Evolutionary conservation across 2,888 invertebrate genomes (phyloP).

Genomic region (Callyntrura sp.): DNA sequence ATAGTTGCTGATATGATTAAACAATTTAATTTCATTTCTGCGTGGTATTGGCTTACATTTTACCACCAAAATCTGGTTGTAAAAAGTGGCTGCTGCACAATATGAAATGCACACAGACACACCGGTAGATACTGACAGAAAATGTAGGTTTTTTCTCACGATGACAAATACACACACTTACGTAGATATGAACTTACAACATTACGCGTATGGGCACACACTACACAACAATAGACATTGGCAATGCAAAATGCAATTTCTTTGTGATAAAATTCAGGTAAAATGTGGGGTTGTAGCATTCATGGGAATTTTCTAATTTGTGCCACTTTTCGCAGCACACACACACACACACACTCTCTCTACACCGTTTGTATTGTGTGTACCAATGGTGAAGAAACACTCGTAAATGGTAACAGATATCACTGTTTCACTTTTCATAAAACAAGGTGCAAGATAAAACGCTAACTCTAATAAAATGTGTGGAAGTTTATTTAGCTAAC

Average conservation of each 20-base stretch:
- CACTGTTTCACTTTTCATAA: constrained; percentile 71
- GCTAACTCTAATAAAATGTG: constrained; percentile 3
- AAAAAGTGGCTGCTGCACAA: background rate
- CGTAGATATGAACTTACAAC: background rate
- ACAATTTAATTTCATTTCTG: constrained; percentile 22
- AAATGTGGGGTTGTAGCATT: constrained; percentile 38
- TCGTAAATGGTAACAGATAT: constrained; percentile 20
- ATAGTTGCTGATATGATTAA: background rate
- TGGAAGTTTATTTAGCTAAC: constrained; percentile 14
- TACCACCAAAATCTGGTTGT: background rate
- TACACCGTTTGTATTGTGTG: too few species aligned
- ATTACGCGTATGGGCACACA: constrained; percentile 9
- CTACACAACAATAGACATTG: constrained; percentile 70
- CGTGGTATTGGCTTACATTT: constrained; percentile 51
- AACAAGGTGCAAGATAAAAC: background rate
- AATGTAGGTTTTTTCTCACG: constrained; percentile 73
- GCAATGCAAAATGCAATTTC: constrained; percentile 56
- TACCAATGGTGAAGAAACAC: constrained; percentile 58
- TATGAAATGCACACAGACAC: background rate
- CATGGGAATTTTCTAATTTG: constrained; percentile 76
- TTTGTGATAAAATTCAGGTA: constrained; percentile 24
- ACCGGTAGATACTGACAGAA: too few species aligned
- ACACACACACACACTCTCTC: too few species aligned
- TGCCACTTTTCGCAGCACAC: constrained; percentile 71
- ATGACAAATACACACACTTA: background rate